A percentile compares a stretch with the other conserved stretches of the same genome.
These are phyloP conservation scores for Pteria penguin DNA, from an alignment of 2,888 invertebrate species.

Conservation along the genomic window DNA sequence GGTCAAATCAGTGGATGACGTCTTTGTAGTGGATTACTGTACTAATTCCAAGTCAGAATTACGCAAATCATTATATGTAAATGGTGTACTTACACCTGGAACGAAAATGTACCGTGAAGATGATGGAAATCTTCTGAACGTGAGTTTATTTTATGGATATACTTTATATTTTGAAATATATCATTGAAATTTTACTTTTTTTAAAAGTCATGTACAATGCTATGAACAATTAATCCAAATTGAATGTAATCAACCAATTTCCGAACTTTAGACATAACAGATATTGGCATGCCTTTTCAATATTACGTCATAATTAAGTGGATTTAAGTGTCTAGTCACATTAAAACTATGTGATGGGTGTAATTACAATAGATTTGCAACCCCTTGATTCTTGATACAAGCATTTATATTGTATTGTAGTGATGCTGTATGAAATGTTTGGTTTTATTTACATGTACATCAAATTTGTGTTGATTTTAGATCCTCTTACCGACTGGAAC, in stretches of 20 bases:
- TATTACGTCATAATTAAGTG: too few relatives aligned
- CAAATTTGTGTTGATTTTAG: too few relatives aligned
- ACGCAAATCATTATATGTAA: conserved; percentile 51
- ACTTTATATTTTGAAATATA: neutral
- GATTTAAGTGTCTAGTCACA: too few relatives aligned
- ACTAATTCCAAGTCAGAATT: conserved; percentile 29
- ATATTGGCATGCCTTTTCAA: too few relatives aligned
- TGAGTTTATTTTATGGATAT: conserved; percentile 34
- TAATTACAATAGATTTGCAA: too few relatives aligned
- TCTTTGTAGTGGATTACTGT: conserved; percentile 67
- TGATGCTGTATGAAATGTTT: too few relatives aligned
- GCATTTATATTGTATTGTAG: too few relatives aligned
- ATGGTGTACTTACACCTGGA: conserved; percentile 60
- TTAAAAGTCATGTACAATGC: neutral
- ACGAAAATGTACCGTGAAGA: conserved; percentile 53
- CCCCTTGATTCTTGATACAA: too few relatives aligned
- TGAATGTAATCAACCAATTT: neutral
- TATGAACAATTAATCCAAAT: neutral
- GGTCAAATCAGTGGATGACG: conserved; percentile 67
- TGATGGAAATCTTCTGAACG: conserved; percentile 61
- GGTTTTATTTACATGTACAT: too few relatives aligned
- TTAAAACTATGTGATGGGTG: too few relatives aligned
- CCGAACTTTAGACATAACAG: too few relatives aligned
- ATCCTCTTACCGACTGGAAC: conserved; percentile 65
- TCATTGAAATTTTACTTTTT: too few relatives aligned